Evolutionary conservation across 2,113 vertebrate genomes (phyloP), one percentile per base, ranked within the genome.

Genomic region (Damaliscus lunatus): DNA sequence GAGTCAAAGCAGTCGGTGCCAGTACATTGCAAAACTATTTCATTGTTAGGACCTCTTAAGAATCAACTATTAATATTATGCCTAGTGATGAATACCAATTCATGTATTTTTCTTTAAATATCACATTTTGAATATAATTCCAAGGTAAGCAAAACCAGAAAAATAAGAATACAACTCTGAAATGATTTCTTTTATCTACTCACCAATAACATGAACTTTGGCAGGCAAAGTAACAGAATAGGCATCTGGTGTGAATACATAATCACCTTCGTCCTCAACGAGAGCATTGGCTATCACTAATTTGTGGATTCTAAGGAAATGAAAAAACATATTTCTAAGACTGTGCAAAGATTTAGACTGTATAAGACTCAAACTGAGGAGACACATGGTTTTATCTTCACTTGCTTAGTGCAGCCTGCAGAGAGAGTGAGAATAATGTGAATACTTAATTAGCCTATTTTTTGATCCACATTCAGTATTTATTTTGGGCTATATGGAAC

Each of bases 191-290:
- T 89, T 91, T n/a, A 46, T 57, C 16, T 91, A 98, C 99, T 99
- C 99, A 99, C 99, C 99, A 96, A 99, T 99, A 93, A 99, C 98
- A 81, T 99, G 99, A 57, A 99, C 96, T 99, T 99, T 99, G 97
- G 99, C 99, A 81, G 99, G 98, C 97, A 99, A 99, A 94, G 99
- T 99, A 83, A 99, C 98, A 60, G 99, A 98, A 96, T 99, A 99
- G 40, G 99, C 99, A 90, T 99, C 99, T 40, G 99, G 99, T 91
- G 99, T 98, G 98, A 99, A 99, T 55, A 99, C 99, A 94, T 99
- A 99, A 90, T 99, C 99, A 77, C 99, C 99, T 87, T 99, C 99
- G 95, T 99, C 99, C 29, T 99, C 99, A 96, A 99, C 98, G 46
- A 99, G 98, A 97, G 99, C 94, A 14, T 97, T 98, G 36, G 98